Evolutionary conservation across 2,797 vertebrate species (phyloP), one percentile per base, ranked within the genome.

Genomic region (Hoplostethus atlanticus): DNA sequence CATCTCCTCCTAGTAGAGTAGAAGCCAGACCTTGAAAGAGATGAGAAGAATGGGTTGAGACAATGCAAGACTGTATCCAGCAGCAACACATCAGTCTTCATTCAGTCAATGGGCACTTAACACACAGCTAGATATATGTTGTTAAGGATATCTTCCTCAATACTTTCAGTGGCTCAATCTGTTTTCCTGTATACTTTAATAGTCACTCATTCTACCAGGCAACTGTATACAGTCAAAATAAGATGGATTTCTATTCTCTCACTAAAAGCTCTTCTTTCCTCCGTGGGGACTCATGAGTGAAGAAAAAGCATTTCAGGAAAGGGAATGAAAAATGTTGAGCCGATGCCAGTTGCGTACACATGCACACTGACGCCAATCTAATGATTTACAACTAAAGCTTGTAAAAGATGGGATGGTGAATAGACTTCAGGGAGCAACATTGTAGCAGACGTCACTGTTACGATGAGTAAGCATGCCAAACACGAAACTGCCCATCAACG

Each of bases 11-110:
- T 6, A 94, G 83, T 58, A 94, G 66, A 10, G 90, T 69, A 28
- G 92, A 91, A 6, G 84, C 85, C 89, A 95, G 90, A 58, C 93
- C 94, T 95, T 68, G 34, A 81, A 34, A 81, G 68, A 86, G n/a
- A 71, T 34, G 31, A 80, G 21, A 73, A n/a, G 34, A 62, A 56
- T 5, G n/a, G 51, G 73, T 84, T 77, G 66, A 48, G 50, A 83
- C 38, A 44, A n/a, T 38, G 4, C 42, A 30, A 15, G 3, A 4
- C 21, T 65, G 21, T 54, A 34, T 53, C 71, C 25, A 66, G 16
- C 16, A 71, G 34, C 6, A 76, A 36, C 3, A 67, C 12, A 67
- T 34, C 30, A 5, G 58, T 62, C 31, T 56, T 34, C 31, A n/a
- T 71, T 71, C 57, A 21, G 58, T 64, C 36, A 67, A 80, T 60